phyloP scores from a whole-genome alignment of 2,113 vertebrate species.

The Benitochromis conjunctus region DNA sequence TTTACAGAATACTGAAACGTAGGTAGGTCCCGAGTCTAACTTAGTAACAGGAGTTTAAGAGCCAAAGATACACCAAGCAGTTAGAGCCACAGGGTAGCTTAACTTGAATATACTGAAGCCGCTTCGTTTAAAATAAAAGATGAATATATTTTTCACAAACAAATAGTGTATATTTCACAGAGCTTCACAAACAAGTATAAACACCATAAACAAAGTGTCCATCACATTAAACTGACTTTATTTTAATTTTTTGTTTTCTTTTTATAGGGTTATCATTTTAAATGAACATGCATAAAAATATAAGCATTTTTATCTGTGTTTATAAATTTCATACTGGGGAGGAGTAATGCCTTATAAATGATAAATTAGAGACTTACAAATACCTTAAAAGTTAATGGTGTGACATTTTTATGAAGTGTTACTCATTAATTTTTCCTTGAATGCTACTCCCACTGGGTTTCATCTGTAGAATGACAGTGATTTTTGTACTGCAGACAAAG shows the following conservation, averaged over 20 bases:
- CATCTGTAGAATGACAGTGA: not conserved
- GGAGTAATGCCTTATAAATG: not conserved
- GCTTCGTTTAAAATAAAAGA: not conserved
- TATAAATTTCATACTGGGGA: not conserved
- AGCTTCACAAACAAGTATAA: not conserved
- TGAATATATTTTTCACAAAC: not conserved
- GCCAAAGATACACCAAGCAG: not conserved
- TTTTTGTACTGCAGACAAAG: not conserved
- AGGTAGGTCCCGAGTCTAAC: not conserved
- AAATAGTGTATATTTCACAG: not conserved
- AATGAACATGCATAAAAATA: not conserved
- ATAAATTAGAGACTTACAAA: not conserved
- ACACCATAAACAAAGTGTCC: not conserved
- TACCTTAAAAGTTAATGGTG: not conserved
- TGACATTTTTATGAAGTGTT: not conserved
- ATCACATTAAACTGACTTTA: not conserved
- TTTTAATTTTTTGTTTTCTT: not conserved
- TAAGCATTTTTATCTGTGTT: not conserved
- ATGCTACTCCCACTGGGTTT: not conserved
- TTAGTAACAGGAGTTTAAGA: not conserved
- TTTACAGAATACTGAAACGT: not conserved
- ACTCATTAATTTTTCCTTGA: not conserved
- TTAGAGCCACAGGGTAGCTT: not conserved
- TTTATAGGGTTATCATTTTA: not conserved
- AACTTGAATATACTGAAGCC: not conserved